Evolutionary conservation across 2,113 vertebrate genomes (phyloP).

Genomic region (Nothocercus nigrocapillus): DNA sequence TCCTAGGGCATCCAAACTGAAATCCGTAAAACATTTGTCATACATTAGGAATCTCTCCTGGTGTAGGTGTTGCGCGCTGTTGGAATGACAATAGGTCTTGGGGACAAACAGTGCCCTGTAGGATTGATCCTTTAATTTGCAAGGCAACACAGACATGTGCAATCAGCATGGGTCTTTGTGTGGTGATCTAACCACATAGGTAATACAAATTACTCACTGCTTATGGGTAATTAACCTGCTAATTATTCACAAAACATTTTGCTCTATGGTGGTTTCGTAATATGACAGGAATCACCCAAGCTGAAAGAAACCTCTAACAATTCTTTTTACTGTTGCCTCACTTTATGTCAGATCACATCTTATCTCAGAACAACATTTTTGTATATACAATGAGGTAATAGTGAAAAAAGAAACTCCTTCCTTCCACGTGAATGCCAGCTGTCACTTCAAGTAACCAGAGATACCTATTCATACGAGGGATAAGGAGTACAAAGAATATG

Average conservation of each 20-base stretch:
- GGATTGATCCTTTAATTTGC: conserved; percentile 37
- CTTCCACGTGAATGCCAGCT: conserved; percentile 48
- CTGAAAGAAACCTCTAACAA: conserved; percentile 61
- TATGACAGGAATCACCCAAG: conserved; percentile 64
- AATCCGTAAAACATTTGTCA: neutral
- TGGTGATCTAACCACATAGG: conserved; percentile 47
- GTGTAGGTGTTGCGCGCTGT: neutral
- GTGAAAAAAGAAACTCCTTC: conserved; percentile 50
- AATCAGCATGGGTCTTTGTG: conserved; percentile 5
- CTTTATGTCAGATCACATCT: conserved; percentile 54
- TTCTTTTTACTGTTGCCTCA: conserved; percentile 24
- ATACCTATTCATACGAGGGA: conserved; percentile 4
- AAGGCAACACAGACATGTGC: conserved; percentile 19
- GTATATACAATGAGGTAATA: conserved; percentile 59
- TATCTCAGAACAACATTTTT: conserved; percentile 15
- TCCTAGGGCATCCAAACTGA: neutral
- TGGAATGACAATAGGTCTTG: neutral
- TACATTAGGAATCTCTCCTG: conserved; percentile 1
- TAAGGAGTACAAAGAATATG: neutral
- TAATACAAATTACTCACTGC: conserved; percentile 48
- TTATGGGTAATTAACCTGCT: conserved; percentile 72
- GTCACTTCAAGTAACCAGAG: conserved; percentile 52
- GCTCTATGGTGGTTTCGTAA: neutral
- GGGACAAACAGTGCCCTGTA: conserved; percentile 11
- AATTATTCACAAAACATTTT: conserved; percentile 70